Percentiles rank a stretch among this genome's conserved stretches.
Conservation (phyloP, 2,888 invertebrate genomes). For the Stegana nigrithorax region DNA sequence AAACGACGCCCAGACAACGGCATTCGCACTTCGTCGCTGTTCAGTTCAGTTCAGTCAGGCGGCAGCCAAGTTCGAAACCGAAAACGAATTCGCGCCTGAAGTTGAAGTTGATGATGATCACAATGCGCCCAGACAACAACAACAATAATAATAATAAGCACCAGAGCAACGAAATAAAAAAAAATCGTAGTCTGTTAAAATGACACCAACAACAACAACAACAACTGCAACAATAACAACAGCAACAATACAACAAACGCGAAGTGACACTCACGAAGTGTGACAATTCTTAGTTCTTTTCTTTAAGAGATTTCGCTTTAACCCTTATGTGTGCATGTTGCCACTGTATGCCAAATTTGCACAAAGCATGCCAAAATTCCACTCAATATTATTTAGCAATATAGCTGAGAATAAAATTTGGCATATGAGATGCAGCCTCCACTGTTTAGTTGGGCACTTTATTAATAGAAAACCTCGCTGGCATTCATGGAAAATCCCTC, state of each 20-base stretch:
- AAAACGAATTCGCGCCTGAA: background rate
- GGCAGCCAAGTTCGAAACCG: background rate
- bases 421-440: too few species aligned
- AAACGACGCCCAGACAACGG: background rate
- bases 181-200: too few species aligned
- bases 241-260: constrained; percentile 37
- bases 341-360: background rate
- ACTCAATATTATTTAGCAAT: too few species aligned
- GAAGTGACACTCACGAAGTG: constrained; percentile 58
- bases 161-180: background rate
- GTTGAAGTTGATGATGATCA: background rate
- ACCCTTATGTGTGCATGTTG: background rate
- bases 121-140: constrained; percentile 7
- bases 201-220: constrained; percentile 5
- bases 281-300: constrained; percentile 40
- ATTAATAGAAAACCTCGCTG: too few species aligned
- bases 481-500: too few species aligned
- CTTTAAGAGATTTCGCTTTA: constrained; percentile 17
- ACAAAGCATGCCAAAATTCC: too few species aligned
- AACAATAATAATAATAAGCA: background rate
- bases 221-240: constrained; percentile 15
- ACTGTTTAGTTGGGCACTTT: too few species aligned
- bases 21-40: background rate
- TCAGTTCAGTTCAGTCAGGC: background rate
- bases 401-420: too few species aligned